Percentiles rank a stretch among this genome's conserved stretches.
These are phyloP conservation scores for Hemichromis elongatus DNA, from an alignment of 2,113 vertebrate species.

Conservation along the genomic window DNA sequence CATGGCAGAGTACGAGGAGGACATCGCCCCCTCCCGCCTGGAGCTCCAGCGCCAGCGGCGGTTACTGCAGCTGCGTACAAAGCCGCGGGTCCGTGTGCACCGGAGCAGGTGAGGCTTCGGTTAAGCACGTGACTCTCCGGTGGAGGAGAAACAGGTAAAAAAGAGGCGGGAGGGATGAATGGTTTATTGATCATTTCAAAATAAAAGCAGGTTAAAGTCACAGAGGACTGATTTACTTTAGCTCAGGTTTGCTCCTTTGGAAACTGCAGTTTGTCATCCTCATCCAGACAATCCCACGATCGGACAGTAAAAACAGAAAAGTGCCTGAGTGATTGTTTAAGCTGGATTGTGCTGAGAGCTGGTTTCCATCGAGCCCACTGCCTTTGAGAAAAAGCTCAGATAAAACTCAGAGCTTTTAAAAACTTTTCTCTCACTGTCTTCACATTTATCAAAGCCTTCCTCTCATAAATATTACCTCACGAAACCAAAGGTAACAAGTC, in stretches of 20 bases:
- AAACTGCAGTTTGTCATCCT: not conserved
- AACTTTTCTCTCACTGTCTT: not conserved
- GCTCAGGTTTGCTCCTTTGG: not conserved
- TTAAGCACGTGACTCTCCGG: not conserved
- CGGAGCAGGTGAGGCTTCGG: not conserved
- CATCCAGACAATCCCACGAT: not conserved
- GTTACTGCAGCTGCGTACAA: constrained; percentile 15
- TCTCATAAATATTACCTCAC: not conserved
- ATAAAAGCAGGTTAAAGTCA: not conserved
- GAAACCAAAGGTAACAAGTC: not conserved
- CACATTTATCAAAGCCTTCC: not conserved
- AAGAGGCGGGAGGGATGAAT: not conserved
- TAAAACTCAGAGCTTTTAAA: not conserved
- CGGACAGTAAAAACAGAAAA: not conserved
- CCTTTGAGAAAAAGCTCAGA: not conserved
- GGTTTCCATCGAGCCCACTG: not conserved
- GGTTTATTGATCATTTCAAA: not conserved
- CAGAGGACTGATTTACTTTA: not conserved
- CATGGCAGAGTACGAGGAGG: constrained; percentile 37
- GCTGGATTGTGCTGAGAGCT: not conserved
- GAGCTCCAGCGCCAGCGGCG: constrained; percentile 27
- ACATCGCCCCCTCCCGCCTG: constrained; percentile 31
- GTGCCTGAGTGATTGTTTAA: not conserved
- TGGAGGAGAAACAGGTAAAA: not conserved
- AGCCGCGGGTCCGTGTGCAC: not conserved